Evolutionary conservation across 2,888 invertebrate genomes (phyloP).

Genomic region (Hirtodrosophila confusa): DNA sequence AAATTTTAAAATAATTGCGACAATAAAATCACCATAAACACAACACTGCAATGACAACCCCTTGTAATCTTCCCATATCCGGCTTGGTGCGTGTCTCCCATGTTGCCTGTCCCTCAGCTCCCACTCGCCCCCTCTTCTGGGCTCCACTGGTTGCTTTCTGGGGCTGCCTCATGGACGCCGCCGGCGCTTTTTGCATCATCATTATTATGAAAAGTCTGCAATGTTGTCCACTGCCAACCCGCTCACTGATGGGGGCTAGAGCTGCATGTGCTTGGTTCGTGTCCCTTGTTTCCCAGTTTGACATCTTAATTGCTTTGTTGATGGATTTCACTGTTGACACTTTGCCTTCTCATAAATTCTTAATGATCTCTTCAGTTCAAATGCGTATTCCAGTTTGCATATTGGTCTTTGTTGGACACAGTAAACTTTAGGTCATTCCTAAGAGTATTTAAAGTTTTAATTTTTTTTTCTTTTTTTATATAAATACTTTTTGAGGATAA

Average conservation of each 20-base stretch:
- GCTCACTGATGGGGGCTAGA: background rate
- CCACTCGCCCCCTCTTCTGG: conserved; percentile 8
- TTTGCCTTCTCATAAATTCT: conserved; percentile 61
- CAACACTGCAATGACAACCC: conserved; percentile 28
- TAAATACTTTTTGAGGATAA: too few relatives aligned
- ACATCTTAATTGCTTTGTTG: conserved; percentile 74
- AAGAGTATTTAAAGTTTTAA: background rate
- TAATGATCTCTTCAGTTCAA: conserved; percentile 49
- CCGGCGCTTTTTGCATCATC: conserved; percentile 57
- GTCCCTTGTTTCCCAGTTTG: conserved; percentile 45
- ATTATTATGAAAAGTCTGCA: conserved; percentile 52
- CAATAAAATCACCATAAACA: conserved; percentile 70
- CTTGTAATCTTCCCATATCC: conserved; percentile 66
- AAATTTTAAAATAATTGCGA: conserved; percentile 65
- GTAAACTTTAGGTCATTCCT: background rate
- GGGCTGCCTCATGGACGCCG: conserved; percentile 17
- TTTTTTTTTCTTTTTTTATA: background rate
- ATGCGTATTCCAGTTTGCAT: conserved; percentile 5
- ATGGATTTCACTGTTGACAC: conserved; percentile 74
- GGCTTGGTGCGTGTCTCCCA: conserved; percentile 55
- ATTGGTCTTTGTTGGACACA: background rate
- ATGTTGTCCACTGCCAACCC: conserved; percentile 14
- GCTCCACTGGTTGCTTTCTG: conserved; percentile 22
- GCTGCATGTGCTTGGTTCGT: conserved; percentile 9
- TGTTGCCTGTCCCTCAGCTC: conserved; percentile 36